A percentile compares a stretch with the other conserved stretches of the same genome.
phyloP scores from a whole-genome alignment of 1,140 invertebrate species.

The Drosophila repletoides region DNA sequence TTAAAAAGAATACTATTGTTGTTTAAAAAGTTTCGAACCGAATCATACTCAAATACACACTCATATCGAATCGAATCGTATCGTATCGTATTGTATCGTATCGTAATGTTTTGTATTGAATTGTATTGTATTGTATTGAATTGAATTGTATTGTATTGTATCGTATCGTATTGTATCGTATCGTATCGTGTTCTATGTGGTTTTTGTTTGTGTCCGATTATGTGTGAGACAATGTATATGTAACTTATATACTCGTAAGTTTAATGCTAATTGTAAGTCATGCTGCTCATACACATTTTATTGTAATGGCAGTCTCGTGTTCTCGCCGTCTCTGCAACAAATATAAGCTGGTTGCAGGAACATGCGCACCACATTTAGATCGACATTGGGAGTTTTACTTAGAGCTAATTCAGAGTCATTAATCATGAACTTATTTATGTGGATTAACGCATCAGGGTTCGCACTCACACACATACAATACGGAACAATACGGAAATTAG shows the following conservation, averaged over 20 bases:
- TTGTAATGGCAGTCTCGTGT: conserved; percentile 74
- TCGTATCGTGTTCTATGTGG: conserved; percentile 25
- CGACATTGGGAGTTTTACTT: conserved; percentile 58
- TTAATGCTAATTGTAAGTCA: conserved; percentile 78
- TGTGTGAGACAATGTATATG: conserved; percentile 63
- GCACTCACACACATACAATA: not conserved
- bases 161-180: not conserved
- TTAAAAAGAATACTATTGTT: conserved; percentile 30
- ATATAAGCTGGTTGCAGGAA: conserved; percentile 29
- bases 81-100: conserved; percentile 1
- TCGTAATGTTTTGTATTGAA: not conserved
- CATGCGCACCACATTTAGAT: conserved; percentile 57
- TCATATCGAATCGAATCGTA: conserved; percentile 3
- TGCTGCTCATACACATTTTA: conserved; percentile 75
- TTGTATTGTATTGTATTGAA: conserved; percentile 1
- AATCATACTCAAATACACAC: conserved; percentile 39
- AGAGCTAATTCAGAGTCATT: conserved; percentile 65
- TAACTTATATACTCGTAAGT: conserved; percentile 71
- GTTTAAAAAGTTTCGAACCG: conserved; percentile 33
- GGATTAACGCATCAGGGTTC: conserved; percentile 13
- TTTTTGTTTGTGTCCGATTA: conserved; percentile 59
- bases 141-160: not conserved
- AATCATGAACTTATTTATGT: conserved; percentile 21
- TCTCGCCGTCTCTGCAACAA: conserved; percentile 29
- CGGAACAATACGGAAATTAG: conserved; percentile 12